Evolutionary conservation across 2,113 vertebrate species (phyloP), one percentile per base, ranked within the genome.

Genomic region (Lagopus leucura): DNA sequence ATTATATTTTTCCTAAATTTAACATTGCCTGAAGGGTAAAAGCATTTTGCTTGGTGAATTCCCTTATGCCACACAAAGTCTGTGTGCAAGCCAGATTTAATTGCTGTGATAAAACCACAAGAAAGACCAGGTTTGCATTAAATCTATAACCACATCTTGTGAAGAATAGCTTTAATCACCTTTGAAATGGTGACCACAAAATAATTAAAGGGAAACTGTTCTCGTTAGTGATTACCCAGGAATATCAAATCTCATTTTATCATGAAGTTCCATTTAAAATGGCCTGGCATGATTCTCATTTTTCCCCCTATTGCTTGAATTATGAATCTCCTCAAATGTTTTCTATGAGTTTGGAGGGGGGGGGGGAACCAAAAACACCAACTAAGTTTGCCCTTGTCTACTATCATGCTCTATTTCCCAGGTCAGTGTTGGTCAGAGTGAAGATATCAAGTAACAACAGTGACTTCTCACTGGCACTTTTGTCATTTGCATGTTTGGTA

Each of bases 161-260:
- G 94, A 96, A 98, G 98, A 98, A 98, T 97, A 97, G 97, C 97
- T 98, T 99, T 98, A 98, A 98, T 98, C 98, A 98, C 97, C 97
- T 98, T 98, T 98, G 98, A 98, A 99, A 98, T 97, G 98, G 98
- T 98, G 98, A 98, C 98, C 98, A 98, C 98, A 98, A 97, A 97
- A 97, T 99, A 99, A 99, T 99, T 99, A 99, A 98, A 99, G 98
- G 98, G 98, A 98, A 98, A 98, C 96, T 98, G 97, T 94, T 97
- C 97, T 97, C 97, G 89, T 92, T 97, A 98, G 97, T 97, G 98
- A 97, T 98, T 97, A 97, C 96, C 96, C 97, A 91, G 95, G 97
- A 98, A 98, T 98, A 98, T 98, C 97, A 97, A 97, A 97, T 98
- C 97, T 97, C 97, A 90, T 89, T 94, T 97, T 96, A 97, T 98